phyloP scores from a whole-genome alignment of 2,113 vertebrate genomes.

The Myiozetetes cayanensis region DNA sequence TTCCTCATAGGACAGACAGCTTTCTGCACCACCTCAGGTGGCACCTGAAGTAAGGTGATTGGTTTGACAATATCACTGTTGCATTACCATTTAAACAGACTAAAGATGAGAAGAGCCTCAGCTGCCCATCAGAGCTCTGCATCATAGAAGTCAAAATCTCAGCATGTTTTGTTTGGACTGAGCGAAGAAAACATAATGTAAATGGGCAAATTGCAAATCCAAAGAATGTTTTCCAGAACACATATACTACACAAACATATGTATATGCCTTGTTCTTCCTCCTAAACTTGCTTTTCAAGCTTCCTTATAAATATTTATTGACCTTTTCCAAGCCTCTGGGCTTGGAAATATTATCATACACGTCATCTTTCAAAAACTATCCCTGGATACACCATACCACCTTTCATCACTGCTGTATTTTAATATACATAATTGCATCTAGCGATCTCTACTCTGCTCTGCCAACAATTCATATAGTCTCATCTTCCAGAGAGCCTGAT shows the following conservation, averaged over 20 bases:
- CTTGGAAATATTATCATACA: not conserved
- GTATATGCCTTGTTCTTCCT: not conserved
- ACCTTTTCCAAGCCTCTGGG: not conserved
- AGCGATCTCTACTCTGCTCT: not conserved
- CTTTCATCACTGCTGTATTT: not conserved
- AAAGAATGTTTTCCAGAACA: not conserved
- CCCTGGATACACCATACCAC: not conserved
- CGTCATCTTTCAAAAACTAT: not conserved
- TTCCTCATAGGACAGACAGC: slow-evolving; percentile 68
- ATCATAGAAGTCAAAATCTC: not conserved
- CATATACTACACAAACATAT: not conserved
- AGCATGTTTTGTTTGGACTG: not conserved
- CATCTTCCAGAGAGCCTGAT: not conserved
- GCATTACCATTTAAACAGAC: not conserved
- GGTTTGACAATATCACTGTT: not conserved
- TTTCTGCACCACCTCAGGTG: slow-evolving; percentile 17
- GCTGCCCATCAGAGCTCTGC: not conserved
- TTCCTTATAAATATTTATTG: not conserved
- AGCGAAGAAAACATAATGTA: not conserved
- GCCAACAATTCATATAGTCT: not conserved
- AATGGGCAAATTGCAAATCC: not conserved
- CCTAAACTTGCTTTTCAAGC: not conserved
- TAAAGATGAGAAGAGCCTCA: not conserved
- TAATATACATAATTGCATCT: not conserved
- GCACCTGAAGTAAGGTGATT: not conserved